These are phyloP conservation scores for Salticus scenicus DNA, from an alignment of 2,888 invertebrate species.

Conservation along the genomic window DNA sequence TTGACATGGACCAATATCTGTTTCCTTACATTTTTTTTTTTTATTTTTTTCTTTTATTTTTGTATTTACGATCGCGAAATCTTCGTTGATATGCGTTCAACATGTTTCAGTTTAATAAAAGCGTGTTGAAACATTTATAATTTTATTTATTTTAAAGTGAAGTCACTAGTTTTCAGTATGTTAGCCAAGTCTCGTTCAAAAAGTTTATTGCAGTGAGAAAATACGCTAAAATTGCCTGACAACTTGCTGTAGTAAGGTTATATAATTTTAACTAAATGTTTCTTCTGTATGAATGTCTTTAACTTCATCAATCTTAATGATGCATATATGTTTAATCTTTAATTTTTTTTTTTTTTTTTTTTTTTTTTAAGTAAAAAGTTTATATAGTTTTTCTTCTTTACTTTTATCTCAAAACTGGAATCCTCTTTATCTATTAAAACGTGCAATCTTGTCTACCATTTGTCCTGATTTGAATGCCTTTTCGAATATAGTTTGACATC, in stretches of 20 bases:
- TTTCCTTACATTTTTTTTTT: background rate
- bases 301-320: no score
- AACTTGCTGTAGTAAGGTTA: no score
- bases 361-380: background rate
- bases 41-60: background rate
- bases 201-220: no score
- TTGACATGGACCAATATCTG: background rate
- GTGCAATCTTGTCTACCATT: conserved; percentile 12
- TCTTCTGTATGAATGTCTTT: no score
- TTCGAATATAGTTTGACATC: no score
- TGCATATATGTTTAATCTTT: no score
- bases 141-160: no score
- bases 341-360: no score
- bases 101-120: background rate
- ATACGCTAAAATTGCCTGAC: no score
- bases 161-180: no score
- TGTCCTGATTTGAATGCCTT: conserved; percentile 5
- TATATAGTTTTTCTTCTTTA: background rate
- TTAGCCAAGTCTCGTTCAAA: no score
- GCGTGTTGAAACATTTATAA: background rate
- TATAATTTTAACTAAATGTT: no score
- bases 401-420: conserved; percentile 5
- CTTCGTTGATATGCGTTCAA: background rate
- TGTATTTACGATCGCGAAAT: background rate
- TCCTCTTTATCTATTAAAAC: conserved; percentile 9